A percentile compares a stretch with the other conserved stretches of the same genome.
phyloP scores from a whole-genome alignment of 2,888 invertebrate species.

The Drosophila fulvimacula region DNA sequence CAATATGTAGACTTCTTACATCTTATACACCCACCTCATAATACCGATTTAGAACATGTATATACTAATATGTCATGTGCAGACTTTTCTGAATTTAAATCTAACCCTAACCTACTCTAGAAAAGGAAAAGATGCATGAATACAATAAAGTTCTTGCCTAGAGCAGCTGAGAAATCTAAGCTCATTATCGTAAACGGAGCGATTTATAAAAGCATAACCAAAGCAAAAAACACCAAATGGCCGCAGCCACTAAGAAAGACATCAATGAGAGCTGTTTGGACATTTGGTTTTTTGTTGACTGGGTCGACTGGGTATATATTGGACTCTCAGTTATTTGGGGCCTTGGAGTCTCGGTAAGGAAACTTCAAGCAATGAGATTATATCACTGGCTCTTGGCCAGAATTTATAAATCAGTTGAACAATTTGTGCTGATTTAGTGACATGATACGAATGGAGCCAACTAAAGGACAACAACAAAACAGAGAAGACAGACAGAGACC shows the following conservation, averaged over 20 bases:
- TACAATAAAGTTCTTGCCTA: slow-evolving; percentile 14
- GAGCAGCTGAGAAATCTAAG: slow-evolving; percentile 19
- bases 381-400: slow-evolving; percentile 73
- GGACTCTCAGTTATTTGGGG: neutral
- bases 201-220: slow-evolving; percentile 41
- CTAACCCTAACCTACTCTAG: neutral
- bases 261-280: slow-evolving; percentile 33
- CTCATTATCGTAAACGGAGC: slow-evolving; percentile 59
- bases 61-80: too few relatives aligned
- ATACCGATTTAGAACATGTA: neutral
- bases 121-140: too few relatives aligned
- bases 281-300: neutral
- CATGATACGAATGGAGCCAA: slow-evolving; percentile 64
- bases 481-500: slow-evolving; percentile 17
- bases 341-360: slow-evolving; percentile 27
- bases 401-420: slow-evolving; percentile 77
- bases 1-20: neutral
- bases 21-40: neutral
- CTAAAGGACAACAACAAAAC: slow-evolving; percentile 34
- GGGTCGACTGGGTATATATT: neutral
- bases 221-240: slow-evolving; percentile 31
- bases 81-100: neutral
- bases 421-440: slow-evolving; percentile 80
- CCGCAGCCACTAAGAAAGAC: slow-evolving; percentile 40
- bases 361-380: slow-evolving; percentile 70